Base-by-base conservation (phyloP, 2,113 vertebrate genomes). In the Tapirus terrestris region DNA sequence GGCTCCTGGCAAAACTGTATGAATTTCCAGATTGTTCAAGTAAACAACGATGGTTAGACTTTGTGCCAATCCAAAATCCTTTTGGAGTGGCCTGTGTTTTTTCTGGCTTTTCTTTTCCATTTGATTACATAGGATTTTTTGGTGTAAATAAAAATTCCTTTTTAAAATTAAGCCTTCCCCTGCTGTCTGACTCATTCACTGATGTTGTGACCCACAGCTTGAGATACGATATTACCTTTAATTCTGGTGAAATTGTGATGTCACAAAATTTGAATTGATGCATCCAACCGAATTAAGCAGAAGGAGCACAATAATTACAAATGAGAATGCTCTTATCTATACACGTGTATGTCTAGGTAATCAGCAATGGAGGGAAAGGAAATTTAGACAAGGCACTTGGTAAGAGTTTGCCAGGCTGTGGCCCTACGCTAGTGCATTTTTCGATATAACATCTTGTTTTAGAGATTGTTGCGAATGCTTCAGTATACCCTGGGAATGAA, bases 211-310 rank as follows among this genome's bases (percentile, higher is more conserved):
- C 31, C 82, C 75, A 89, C 68, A 94, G 92, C 79, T 97, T 94
- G 88, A 96, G 90, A 90, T 79, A 89, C 67, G 82, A 91, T 63
- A 97, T 96, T 97, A 96, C 75, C 76, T 98, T 97, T 97, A 70
- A 88, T 96, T 96, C 92, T 97, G 86, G 70, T 92, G 90, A 97
- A 97, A 92, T 85, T 94, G 96, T 97, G 96, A 97, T 98, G 94
- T 97, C 97, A 97, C 93, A 89, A 65, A 95, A 91, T 60, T 96
- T 89, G 61, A 94, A 94, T 5, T 85, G 93, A 96, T 96, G 76
- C 79, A 92, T 97, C 58, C 60, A 95, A 94, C 77, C 85, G 84
- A 96, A 97, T 97, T 96, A 98, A 97, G 63, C 48, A 84, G 83
- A 92, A 89, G 58, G 68, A 97, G 25, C 56, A 93, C 36, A 82